Evolutionary conservation across 2,797 vertebrate species (phyloP), one percentile per base, ranked within the genome.

Genomic region (Melanotaenia boesemani): DNA sequence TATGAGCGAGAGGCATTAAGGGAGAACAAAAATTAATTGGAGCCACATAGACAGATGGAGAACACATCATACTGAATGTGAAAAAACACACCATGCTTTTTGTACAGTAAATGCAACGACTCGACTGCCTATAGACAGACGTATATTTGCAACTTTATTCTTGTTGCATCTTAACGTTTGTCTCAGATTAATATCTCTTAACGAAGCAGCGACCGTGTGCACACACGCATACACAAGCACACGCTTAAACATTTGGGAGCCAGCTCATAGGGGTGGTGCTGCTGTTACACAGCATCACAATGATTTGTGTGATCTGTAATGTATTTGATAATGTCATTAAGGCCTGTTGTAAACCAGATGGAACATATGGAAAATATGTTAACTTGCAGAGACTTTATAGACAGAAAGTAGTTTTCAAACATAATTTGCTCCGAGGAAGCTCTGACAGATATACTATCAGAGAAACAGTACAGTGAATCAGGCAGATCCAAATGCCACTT

Each of bases 231-330:
- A 44, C 41, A 36, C 52, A 67, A 28, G 54, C 32, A 74, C 48
- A 44, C 34, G 26, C 55, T 5, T 55, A 64, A 85, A 87, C 86
- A 89, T 86, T 86, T 89, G 87, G 75, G 57, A 77, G 67, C 0
- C 64, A 52, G 78, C 67, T 70, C 66, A 57, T 4, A 41, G 54
- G 79, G 86, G 82, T 39, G 76, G 70, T 2, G 48, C 75, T 74
- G 76, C 66, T 88, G 90, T 92, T 88, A 82, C 76, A 65, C 81
- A 58, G 41, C 83, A 67, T 89, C 74, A 67, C 26, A 6, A 44
- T 86, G 90, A 89, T 92, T 91, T 92, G 90, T 88, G 88, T 67
- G 86, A 92, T 86, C 74, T 79, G 79, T 89, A 87, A 89, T 82
- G 84, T 77, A 71, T 89, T 91, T 92, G 89, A 94, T 91, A 88